Percentiles rank a stretch among this genome's conserved stretches.
Evolutionary conservation across 2,888 invertebrate species (phyloP).

Genomic region (Nomada ruficornis): DNA sequence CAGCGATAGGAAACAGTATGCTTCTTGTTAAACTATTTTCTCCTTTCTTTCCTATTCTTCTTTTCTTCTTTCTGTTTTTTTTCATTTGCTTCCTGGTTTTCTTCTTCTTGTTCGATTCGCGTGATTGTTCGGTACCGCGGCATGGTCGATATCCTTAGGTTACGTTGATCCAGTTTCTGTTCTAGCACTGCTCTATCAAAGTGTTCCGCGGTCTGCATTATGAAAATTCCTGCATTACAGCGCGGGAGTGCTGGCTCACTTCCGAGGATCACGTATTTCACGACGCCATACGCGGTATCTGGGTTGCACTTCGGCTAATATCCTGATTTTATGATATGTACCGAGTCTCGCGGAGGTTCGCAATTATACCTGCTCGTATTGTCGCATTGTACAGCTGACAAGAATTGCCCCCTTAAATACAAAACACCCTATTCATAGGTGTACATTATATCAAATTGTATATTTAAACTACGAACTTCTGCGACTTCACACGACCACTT

Average conservation of each 20-base stretch:
- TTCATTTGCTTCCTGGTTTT: not conserved
- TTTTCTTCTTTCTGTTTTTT: not conserved
- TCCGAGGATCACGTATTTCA: constrained; percentile 16
- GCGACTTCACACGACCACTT: no score
- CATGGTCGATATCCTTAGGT: not conserved
- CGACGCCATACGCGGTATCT: constrained; percentile 3
- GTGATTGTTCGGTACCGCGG: not conserved
- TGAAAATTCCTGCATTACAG: constrained; percentile 17
- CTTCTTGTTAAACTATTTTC: no score
- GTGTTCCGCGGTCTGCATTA: constrained; percentile 24
- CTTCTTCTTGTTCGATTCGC: not conserved
- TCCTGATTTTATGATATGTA: constrained; percentile 1
- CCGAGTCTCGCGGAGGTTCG: not conserved
- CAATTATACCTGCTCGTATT: not conserved
- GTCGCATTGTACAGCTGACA: no score
- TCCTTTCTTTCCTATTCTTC: not conserved
- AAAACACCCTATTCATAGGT: no score
- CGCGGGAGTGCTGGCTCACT: not conserved
- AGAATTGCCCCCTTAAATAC: no score
- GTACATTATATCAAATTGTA: no score
- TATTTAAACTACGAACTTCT: no score
- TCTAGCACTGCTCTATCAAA: constrained; percentile 12
- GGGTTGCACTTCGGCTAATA: constrained; percentile 9
- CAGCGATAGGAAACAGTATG: not conserved
- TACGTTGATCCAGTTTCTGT: constrained; percentile 15